Conservation (phyloP, 2,888 invertebrate genomes). For the Tinea trinotella region DNA sequence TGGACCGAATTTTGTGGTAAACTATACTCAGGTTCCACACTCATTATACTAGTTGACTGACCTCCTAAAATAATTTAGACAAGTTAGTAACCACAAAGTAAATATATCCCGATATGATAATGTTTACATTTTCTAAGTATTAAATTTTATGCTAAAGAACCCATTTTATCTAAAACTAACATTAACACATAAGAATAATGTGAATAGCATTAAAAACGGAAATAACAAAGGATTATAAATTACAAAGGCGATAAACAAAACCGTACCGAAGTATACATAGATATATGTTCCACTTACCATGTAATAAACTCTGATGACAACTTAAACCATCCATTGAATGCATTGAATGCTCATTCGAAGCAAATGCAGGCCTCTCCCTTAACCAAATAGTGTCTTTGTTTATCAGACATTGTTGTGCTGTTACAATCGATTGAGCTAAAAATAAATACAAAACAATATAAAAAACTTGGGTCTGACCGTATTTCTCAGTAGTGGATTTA, state of each 20-base stretch:
- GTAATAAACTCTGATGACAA: constrained; percentile 62
- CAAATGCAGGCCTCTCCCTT: constrained; percentile 58
- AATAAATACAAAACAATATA: constrained; percentile 3
- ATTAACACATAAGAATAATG: not conserved
- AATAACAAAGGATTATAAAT: not conserved
- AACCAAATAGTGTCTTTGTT: constrained; percentile 69
- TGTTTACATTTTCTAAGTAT: too few relatives aligned
- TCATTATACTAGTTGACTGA: constrained; percentile 58
- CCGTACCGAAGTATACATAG: not conserved
- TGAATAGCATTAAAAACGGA: not conserved
- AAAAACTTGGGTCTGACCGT: not conserved
- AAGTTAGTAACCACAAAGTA: too few relatives aligned
- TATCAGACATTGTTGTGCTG: constrained; percentile 64
- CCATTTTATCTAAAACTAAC: not conserved
- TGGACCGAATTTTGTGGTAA: constrained; percentile 64
- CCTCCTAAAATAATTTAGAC: constrained; percentile 39
- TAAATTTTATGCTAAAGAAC: too few relatives aligned
- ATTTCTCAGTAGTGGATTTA: not conserved
- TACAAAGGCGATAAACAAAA: not conserved
- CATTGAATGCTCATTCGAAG: constrained; percentile 47
- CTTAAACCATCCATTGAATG: constrained; percentile 49
- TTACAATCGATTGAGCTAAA: constrained; percentile 64
- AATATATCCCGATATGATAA: too few relatives aligned
- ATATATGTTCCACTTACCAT: constrained; percentile 40
- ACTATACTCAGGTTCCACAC: constrained; percentile 63